phyloP scores from a whole-genome alignment of 2,797 vertebrate genomes.

The Mareca strepera region DNA sequence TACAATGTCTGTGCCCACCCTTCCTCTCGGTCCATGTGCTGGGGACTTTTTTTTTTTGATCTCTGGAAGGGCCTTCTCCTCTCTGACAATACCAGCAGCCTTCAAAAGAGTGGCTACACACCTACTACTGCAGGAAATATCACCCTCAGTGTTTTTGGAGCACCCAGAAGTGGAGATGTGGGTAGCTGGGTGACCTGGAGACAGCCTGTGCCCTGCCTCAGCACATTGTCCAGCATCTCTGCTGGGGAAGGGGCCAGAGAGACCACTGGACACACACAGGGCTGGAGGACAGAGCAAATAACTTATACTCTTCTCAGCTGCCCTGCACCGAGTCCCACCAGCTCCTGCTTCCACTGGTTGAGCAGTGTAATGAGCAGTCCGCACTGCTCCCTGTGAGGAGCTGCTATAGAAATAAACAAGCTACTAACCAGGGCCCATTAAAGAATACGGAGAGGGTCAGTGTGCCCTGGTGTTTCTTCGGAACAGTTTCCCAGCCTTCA shows the following conservation, averaged over 20 bases:
- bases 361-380: not conserved
- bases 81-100: not conserved
- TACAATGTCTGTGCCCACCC: not conserved
- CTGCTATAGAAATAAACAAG: not conserved
- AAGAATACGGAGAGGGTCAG: accelerated
- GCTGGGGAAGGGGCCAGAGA: not conserved
- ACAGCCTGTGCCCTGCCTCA: not conserved
- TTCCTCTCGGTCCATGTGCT: not conserved
- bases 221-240: not conserved
- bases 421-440: not conserved
- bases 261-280: not conserved
- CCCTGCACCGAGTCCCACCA: not conserved
- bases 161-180: not conserved
- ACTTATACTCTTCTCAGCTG: not conserved
- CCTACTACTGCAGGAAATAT: not conserved
- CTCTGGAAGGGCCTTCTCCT: not conserved
- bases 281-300: not conserved
- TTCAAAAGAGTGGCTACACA: not conserved
- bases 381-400: not conserved
- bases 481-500: not conserved
- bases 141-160: not conserved
- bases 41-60: not conserved
- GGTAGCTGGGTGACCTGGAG: not conserved
- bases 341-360: not conserved
- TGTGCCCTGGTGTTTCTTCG: not conserved